Conservation (phyloP, 1,140 invertebrate species). For the Hirudo medicinalis region DNA sequence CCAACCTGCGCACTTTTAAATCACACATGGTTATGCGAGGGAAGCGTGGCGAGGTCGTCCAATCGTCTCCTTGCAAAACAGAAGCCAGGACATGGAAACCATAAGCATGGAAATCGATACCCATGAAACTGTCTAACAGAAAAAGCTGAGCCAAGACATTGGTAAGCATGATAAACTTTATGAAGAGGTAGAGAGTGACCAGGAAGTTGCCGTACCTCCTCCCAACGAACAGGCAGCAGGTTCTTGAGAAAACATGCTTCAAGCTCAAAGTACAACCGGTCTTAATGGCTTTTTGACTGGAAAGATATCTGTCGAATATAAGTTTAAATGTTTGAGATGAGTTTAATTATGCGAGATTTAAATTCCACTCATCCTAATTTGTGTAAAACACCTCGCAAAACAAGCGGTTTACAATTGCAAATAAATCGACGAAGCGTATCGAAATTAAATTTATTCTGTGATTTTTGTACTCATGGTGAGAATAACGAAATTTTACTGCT, state of each 20-base stretch:
- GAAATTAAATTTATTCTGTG: too few species aligned
- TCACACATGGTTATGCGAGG: slow-evolving; percentile 29
- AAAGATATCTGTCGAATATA: slow-evolving; percentile 4
- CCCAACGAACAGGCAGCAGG: slow-evolving; percentile 27
- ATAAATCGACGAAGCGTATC: too few species aligned
- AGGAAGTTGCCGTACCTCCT: slow-evolving; percentile 45
- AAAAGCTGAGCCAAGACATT: slow-evolving; percentile 45
- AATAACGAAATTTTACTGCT: too few species aligned
- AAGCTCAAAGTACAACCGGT: slow-evolving; percentile 17
- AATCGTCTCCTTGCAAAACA: slow-evolving; percentile 33
- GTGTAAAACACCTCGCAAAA: slow-evolving; percentile 11
- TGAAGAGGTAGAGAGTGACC: slow-evolving; percentile 43
- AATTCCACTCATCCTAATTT: slow-evolving; percentile 9
- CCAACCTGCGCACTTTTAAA: slow-evolving; percentile 34
- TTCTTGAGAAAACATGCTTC: slow-evolving; percentile 15
- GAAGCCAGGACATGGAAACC: slow-evolving; percentile 41
- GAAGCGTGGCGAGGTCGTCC: slow-evolving; percentile 35
- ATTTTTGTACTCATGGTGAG: too few species aligned
- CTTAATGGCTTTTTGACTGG: slow-evolving; percentile 10
- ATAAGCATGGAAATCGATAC: slow-evolving; percentile 43
- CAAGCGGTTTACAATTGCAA: background rate
- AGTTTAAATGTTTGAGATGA: background rate
- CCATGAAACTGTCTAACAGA: slow-evolving; percentile 44
- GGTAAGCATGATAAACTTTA: slow-evolving; percentile 44
- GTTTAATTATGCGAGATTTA: background rate